Conservation (phyloP, 2,797 vertebrate genomes). For the Accipiter minullus region DNA sequence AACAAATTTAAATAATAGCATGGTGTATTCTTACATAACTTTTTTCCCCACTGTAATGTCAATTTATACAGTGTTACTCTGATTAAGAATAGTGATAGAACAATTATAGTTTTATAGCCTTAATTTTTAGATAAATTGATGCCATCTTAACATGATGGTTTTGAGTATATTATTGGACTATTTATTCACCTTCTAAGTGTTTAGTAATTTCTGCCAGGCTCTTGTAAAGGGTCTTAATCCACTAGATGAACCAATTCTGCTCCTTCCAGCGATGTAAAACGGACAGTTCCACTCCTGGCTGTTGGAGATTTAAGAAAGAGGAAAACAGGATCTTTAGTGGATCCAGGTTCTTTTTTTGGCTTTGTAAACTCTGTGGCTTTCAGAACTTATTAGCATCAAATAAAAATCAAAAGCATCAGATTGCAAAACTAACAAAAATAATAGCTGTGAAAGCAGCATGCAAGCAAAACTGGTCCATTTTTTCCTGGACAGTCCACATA, state of each 20-base stretch:
- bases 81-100: background rate
- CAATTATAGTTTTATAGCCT: background rate
- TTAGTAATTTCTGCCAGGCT: background rate
- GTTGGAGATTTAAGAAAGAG: background rate
- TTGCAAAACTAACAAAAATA: conserved; percentile 27
- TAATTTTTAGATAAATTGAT: background rate
- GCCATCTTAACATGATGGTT: background rate
- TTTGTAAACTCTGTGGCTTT: conserved; percentile 34
- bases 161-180: background rate
- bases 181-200: background rate
- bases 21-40: background rate
- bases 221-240: background rate
- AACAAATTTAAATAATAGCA: background rate
- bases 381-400: conserved; percentile 13
- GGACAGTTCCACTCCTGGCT: background rate
- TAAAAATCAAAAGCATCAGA: conserved; percentile 33
- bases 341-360: conserved; percentile 44
- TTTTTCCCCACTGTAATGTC: background rate
- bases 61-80: background rate
- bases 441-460: background rate
- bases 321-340: conserved; percentile 18
- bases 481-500: background rate
- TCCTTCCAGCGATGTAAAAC: background rate
- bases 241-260: background rate
- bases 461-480: background rate